Evolutionary conservation across 2,797 vertebrate species (phyloP), one percentile per base, ranked within the genome.

Genomic region (Valencia hispanica): DNA sequence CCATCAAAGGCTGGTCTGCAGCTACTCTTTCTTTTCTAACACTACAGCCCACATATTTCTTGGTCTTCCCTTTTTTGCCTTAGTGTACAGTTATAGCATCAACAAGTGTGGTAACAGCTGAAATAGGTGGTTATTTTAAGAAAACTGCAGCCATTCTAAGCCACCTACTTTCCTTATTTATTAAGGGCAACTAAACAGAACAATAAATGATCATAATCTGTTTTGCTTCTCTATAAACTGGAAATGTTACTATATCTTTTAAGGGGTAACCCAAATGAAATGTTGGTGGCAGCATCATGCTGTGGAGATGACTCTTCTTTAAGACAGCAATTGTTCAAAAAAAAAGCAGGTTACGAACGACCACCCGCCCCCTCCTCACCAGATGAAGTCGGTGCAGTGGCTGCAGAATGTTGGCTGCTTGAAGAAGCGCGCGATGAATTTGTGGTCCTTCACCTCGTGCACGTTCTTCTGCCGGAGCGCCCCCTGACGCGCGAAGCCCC

Each of bases 371-470:
- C 48, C 27, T 32, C 50, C 88, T 97, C 95, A 97, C 97, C 97
- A 98, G 95, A 98, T 98, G 94, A 98, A 98, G 96, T 98, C 97
- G 86, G 97, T 98, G 95, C 97, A 98, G 96, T 98, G 97, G 96
- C 97, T 98, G 96, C 96, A 98, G 96, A 97, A 98, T 81, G 97
- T 97, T 73, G 97, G 97, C 92, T 98, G 97, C 95, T 97, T 97
- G 96, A 97, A 98, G 96, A 97, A 97, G 87, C 97, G 96, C 74
- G 97, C 97, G 82, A 95, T 98, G 96, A 99, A 98, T 87, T 96
- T 97, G 95, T 98, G 97, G 93, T 97, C 91, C 94, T 98, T 99
- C 92, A 98, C 97, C 88, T 98, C 97, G 90, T 97, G 96, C 83
- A 97, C 96, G 92, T 97, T 97, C 95, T 99, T 99, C 96, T 99